Conservation (phyloP, 23 tunicate species). For the Diplosoma virens region DNA sequence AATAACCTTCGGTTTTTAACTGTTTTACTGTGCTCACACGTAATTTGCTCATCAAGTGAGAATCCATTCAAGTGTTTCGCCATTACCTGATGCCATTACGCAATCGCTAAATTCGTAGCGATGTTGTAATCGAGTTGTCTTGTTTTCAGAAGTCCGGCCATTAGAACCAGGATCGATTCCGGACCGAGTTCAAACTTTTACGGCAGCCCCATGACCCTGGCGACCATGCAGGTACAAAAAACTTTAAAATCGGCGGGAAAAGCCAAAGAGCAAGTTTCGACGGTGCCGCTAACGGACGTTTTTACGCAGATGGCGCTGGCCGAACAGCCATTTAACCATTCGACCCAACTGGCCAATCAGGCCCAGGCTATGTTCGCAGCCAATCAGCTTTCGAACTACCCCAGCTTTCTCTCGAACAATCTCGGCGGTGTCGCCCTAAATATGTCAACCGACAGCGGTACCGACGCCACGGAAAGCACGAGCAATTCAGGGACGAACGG, state of each 20-base stretch:
- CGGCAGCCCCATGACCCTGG: constrained; percentile 28
- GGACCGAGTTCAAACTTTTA: neutral
- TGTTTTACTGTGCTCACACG: too few species aligned
- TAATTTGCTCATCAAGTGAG: too few species aligned
- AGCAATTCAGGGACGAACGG: constrained; percentile 20
- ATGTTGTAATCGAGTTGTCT: too few species aligned
- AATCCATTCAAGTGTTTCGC: too few species aligned
- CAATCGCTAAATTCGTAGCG: too few species aligned
- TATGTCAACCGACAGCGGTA: constrained; percentile 1
- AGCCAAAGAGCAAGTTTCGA: neutral
- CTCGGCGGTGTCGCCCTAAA: constrained; percentile 32
- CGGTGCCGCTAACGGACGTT: too few species aligned
- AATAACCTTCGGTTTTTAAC: too few species aligned
- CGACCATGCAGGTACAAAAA: constrained; percentile 41
- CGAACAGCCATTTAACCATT: constrained; percentile 41
- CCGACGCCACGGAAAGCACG: constrained; percentile 24
- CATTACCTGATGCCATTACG: too few species aligned
- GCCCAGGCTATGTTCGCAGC: constrained; percentile 42
- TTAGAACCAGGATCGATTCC: constrained; percentile 38
- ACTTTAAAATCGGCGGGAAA: neutral
- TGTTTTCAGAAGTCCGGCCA: constrained; percentile 37
- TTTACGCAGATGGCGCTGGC: constrained; percentile 72
- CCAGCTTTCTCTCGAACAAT: constrained; percentile 28
- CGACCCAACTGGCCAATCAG: constrained; percentile 50
- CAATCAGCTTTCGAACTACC: constrained; percentile 37